phyloP scores from a whole-genome alignment of 2,113 vertebrate species.

The rabbit (Oryctolagus cuniculus) region mOryCun1.1 NC_091436.1:153350501-153351000 shows the following conservation, averaged over 20 bases:
- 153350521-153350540: too few species aligned
- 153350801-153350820: too few species aligned
- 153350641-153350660: background rate
- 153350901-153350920: background rate
- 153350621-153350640: too few species aligned
- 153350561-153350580: too few species aligned
- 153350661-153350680: background rate
- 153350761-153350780: too few species aligned
- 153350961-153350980: background rate
- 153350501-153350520: too few species aligned
- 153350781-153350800: too few species aligned
- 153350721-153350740: too few species aligned
- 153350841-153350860: background rate
- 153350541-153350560: too few species aligned
- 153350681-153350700: background rate
- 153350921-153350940: background rate
- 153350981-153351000: background rate
- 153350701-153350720: too few species aligned
- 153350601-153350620: background rate
- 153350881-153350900: background rate
- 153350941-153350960: too few species aligned
- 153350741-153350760: too few species aligned
- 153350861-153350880: background rate
- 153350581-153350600: background rate
- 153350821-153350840: background rate